Percentiles rank a stretch among this genome's conserved stretches.
phyloP scores from a whole-genome alignment of 2,888 invertebrate species.

The Dynastes grantii region DNA sequence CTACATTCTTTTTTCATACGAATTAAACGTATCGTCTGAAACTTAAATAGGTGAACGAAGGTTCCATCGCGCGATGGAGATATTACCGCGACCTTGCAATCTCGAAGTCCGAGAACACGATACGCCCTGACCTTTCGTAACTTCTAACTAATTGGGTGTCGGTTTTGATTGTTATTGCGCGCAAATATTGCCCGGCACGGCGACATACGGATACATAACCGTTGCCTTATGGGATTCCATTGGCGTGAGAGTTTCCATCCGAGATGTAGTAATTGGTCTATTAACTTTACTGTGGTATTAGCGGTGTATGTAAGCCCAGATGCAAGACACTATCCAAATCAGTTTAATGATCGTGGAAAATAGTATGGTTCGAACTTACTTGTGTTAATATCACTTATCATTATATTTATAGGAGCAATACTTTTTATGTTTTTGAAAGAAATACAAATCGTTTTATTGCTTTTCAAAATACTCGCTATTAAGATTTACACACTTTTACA shows the following conservation, averaged over 20 bases:
- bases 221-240: slow-evolving; percentile 5
- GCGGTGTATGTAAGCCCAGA: background rate
- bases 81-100: slow-evolving; percentile 37
- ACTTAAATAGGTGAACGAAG: background rate
- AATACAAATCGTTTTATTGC: too few species aligned
- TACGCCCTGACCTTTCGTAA: slow-evolving; percentile 49
- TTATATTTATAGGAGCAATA: too few species aligned
- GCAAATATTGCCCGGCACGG: slow-evolving; percentile 6
- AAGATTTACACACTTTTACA: too few species aligned
- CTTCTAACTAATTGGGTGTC: slow-evolving; percentile 40
- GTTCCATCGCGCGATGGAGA: background rate
- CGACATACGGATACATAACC: slow-evolving; percentile 16
- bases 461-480: too few species aligned
- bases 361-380: background rate
- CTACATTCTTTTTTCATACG: background rate
- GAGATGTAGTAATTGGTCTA: slow-evolving; percentile 8
- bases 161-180: slow-evolving; percentile 20
- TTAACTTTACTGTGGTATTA: background rate
- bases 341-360: slow-evolving; percentile 19
- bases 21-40: background rate
- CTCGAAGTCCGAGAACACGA: slow-evolving; percentile 39
- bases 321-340: background rate
- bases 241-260: slow-evolving; percentile 2
- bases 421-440: too few species aligned
- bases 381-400: background rate